Conservation (phyloP, 2,888 invertebrate species). For the Cactoblastis cactorum region DNA sequence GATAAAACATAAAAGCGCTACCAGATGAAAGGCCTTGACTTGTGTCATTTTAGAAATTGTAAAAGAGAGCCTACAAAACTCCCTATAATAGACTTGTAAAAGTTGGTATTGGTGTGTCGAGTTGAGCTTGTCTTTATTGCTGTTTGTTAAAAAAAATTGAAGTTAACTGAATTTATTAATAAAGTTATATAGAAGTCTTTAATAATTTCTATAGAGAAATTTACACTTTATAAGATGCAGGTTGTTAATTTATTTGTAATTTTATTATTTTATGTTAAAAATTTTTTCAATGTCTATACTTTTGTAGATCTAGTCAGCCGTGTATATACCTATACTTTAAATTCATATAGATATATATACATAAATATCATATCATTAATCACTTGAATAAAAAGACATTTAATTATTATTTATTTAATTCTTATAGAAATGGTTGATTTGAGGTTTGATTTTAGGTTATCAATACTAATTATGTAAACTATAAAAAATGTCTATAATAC, state of each 20-base stretch:
- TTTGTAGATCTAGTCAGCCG: constrained; percentile 31
- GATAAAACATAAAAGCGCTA: background rate
- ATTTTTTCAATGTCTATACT: constrained; percentile 35
- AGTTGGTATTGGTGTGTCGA: constrained; percentile 46
- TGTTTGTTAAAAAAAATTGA: constrained; percentile 40
- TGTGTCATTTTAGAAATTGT: constrained; percentile 4
- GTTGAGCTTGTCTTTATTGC: constrained; percentile 48
- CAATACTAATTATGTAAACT: constrained; percentile 75
- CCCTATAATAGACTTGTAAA: constrained; percentile 18
- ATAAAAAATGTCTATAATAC: constrained; percentile 78
- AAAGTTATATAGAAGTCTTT: constrained; percentile 3
- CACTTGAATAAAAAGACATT: constrained; percentile 70
- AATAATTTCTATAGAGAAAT: constrained; percentile 4
- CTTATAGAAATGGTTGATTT: constrained; percentile 25
- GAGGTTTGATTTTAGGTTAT: constrained; percentile 50
- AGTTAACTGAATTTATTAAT: background rate
- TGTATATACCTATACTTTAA: constrained; percentile 40
- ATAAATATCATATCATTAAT: constrained; percentile 81
- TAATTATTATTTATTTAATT: constrained; percentile 53
- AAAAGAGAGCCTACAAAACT: constrained; percentile 4
- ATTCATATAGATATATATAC: constrained; percentile 27
- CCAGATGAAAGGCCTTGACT: background rate
- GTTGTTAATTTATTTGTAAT: constrained; percentile 19
- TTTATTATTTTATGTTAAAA: constrained; percentile 24
- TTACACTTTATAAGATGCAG: background rate